Base-by-base conservation (phyloP, 2,888 invertebrate species). In the Pediacus dermestoides region DNA sequence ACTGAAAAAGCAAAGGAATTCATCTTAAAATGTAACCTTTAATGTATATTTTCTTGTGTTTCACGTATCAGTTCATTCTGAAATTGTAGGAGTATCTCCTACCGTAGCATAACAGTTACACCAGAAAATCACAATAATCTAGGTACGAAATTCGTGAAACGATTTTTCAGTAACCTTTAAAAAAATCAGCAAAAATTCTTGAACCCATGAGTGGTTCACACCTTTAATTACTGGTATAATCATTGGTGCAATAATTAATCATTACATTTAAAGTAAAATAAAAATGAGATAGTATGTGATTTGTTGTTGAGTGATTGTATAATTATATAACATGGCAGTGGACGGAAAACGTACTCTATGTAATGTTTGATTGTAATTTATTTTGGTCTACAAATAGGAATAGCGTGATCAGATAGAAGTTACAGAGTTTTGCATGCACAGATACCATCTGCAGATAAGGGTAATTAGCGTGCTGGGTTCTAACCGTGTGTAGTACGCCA, bases 361-460 rank as follows among this genome's bases (percentile, higher is more conserved):
- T n/a, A n/a, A n/a, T n/a, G 50, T 51, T 51, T 51, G 48, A 54
- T 53, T 54, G 52, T 51, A 54, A 56, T 56, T 56, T 54, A 56
- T 57, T 57, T 55, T 47, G 43, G 54, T 53, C 52, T 50, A 52
- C 50, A 55, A 56, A 57, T 57, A 52, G 53, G 54, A 52, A 53
- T 57, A 48, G 57, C 57, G 55, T 57, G 57, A 55, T 55, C 53
- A 49, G 55, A 55, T 55, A 53, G 47, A 46, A 52, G 57, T 57
- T 57, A 53, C 55, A 52, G 43, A 46, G 51, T 55, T 55, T 57
- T 44, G 55, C 55, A 57, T 57, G 55, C 51, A 51, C 46, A 57
- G 57, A 57, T 57, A 53, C 54, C 52, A 57, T 54, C 57, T 55
- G 46, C 46, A 54, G 57, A 57, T 57, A 55, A 54, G 48, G 48